Evolutionary conservation across 1,140 invertebrate genomes (phyloP), one percentile per base, ranked within the genome.

Genomic region (Trypoxylus dichotomus): DNA sequence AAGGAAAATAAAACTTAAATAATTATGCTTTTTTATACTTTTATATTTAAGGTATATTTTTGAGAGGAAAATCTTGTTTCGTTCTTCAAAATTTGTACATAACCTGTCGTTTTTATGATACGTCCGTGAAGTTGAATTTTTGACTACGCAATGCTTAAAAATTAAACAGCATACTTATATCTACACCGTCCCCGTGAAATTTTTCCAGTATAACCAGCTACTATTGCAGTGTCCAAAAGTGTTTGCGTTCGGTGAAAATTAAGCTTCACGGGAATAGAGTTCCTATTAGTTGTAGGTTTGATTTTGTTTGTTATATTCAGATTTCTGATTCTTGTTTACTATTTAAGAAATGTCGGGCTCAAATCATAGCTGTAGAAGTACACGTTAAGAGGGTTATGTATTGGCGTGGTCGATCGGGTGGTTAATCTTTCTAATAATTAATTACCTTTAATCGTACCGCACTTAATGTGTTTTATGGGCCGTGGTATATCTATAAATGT

Each of bases 11-110:
- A 27, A 68, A 68, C 60, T 68, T 68, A 68, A 68, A 15, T 68
- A 27, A 24, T 68, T 68, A 68, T 68, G 60, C 60, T 68, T 68
- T 68, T 68, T 68, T 68, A 68, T 68, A 68, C 60, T 68, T 68
- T 68, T 68, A 68, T 68, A 68, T 68, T 27, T 68, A 68, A 68
- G 60, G 60, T 68, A 68, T 29, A 68, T 68, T 68, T 68, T 24
- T n/a, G 47, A 54, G 19, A n/a, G n/a, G n/a, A 19, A 54, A 58
- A 21, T 58, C 47, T 58, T 58, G 21, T 21, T 58, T 58, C 21
- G 47, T 27, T 68, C 47, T 54, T 68, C 27, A 29, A 68, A 68
- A 68, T 68, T 68, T 68, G 60, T 68, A 68, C 13, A 29, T 68
- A 68, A 29, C 21, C 60, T 27, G 15, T 68, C 60, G 47, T 54